These are phyloP conservation scores for Heliconius sara DNA, from an alignment of 2,888 invertebrate genomes.

Conservation along the genomic window DNA sequence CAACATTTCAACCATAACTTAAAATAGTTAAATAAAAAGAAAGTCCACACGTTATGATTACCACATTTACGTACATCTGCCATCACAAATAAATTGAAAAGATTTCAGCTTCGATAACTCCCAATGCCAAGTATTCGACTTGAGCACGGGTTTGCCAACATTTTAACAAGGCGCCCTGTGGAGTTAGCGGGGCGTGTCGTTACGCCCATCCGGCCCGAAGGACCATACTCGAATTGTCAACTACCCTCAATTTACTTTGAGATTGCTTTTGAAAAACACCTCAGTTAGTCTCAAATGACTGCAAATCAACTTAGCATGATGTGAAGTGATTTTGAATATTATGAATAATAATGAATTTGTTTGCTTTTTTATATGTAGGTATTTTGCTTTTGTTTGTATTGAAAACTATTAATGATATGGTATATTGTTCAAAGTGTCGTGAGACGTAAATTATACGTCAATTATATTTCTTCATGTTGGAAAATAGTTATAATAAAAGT, in stretches of 20 bases:
- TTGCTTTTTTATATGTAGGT: neutral
- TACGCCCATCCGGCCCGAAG: conserved; percentile 68
- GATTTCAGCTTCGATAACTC: conserved; percentile 34
- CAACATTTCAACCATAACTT: neutral
- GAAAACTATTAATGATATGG: conserved; percentile 10
- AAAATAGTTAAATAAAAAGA: neutral
- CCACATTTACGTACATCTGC: conserved; percentile 12
- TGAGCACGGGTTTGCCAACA: conserved; percentile 47
- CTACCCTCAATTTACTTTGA: conserved; percentile 52
- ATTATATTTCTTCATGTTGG: conserved; percentile 7
- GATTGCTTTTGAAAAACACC: conserved; percentile 43
- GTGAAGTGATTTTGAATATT: conserved; percentile 29
- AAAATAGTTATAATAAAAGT: neutral
- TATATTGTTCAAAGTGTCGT: conserved; percentile 7
- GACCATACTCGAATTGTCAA: conserved; percentile 66
- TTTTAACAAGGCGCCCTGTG: conserved; percentile 67
- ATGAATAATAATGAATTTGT: conserved; percentile 20
- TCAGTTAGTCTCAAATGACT: conserved; percentile 45
- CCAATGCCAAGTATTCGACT: conserved; percentile 41
- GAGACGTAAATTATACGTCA: conserved; percentile 23
- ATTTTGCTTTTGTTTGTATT: conserved; percentile 3
- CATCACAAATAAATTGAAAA: conserved; percentile 29
- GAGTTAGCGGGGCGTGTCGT: conserved; percentile 63
- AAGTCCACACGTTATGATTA: neutral
- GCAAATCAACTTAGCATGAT: conserved; percentile 29